Conservation (phyloP, 1,140 invertebrate species). For the Drepana arcuata region DNA sequence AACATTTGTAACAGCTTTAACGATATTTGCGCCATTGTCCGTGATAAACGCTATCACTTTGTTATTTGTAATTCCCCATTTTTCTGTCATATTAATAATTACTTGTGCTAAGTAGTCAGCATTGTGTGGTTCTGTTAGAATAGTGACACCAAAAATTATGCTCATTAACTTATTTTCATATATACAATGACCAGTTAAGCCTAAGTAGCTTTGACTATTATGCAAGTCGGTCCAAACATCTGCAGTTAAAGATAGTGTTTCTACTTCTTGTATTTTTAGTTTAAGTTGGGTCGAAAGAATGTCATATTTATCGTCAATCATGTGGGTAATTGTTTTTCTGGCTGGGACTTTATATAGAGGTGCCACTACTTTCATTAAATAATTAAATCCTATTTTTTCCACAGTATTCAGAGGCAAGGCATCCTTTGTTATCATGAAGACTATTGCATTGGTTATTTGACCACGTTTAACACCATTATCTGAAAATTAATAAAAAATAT, state of each 20-base stretch:
- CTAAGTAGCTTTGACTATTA: slow-evolving; percentile 18
- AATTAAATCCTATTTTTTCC: slow-evolving; percentile 16
- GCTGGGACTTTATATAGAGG: slow-evolving; percentile 15
- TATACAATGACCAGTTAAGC: slow-evolving; percentile 23
- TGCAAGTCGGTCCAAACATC: slow-evolving; percentile 20
- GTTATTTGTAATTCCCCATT: slow-evolving; percentile 29
- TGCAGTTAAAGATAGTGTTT: too few relatives aligned
- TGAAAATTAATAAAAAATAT: slow-evolving; percentile 5
- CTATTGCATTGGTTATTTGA: slow-evolving; percentile 13
- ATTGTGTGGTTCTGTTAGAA: too few relatives aligned
- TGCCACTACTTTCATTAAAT: slow-evolving; percentile 17
- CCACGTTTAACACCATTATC: slow-evolving; percentile 9
- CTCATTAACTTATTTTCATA: too few relatives aligned
- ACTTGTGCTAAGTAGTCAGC: slow-evolving; percentile 26
- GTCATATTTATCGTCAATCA: slow-evolving; percentile 18
- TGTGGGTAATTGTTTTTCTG: slow-evolving; percentile 16
- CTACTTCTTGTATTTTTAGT: slow-evolving; percentile 19
- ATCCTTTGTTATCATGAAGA: slow-evolving; percentile 16
- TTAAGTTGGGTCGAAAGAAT: slow-evolving; percentile 19
- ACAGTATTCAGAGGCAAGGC: slow-evolving; percentile 14
- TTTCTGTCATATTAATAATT: slow-evolving; percentile 21
- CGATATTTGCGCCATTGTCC: slow-evolving; percentile 44
- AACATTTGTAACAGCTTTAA: slow-evolving; percentile 32
- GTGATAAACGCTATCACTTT: slow-evolving; percentile 41
- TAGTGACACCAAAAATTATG: too few relatives aligned